phyloP scores from a whole-genome alignment of 2,888 invertebrate species.

The Cremastobaeus sp. region DNA sequence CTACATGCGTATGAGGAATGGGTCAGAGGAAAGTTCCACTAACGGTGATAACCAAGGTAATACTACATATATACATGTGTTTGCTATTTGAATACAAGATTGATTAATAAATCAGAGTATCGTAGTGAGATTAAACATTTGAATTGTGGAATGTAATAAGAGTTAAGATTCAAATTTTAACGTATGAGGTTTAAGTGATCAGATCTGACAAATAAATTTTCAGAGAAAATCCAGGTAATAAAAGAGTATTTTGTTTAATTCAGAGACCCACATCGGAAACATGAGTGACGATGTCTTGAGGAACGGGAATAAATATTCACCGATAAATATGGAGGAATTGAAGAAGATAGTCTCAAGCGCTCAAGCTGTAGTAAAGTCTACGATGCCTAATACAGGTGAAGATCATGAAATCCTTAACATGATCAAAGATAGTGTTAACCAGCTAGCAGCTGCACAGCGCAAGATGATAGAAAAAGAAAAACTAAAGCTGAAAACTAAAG shows the following conservation, averaged over 20 bases:
- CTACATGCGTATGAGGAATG: constrained; percentile 31
- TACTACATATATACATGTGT: constrained; percentile 11
- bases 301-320: too few species aligned
- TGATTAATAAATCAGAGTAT: constrained; percentile 9
- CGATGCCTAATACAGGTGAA: too few species aligned
- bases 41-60: too few species aligned
- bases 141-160: constrained; percentile 1
- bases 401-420: too few species aligned
- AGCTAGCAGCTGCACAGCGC: too few species aligned
- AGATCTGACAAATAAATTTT: constrained; percentile 32
- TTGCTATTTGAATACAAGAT: constrained; percentile 11
- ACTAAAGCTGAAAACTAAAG: constrained; percentile 6
- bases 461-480: constrained; percentile 29
- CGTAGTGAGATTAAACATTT: constrained; percentile 12
- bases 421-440: too few species aligned
- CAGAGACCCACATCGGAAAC: constrained; percentile 29
- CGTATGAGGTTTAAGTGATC: constrained; percentile 23
- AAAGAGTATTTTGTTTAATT: constrained; percentile 21
- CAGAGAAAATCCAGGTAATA: constrained; percentile 35
- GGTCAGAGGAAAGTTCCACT: background rate
- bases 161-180: constrained; percentile 10
- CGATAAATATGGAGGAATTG: too few species aligned
- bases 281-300: constrained; percentile 4
- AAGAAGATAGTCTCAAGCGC: too few species aligned
- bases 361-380: too few species aligned